A percentile compares a stretch with the other conserved stretches of the same genome.
phyloP scores from a whole-genome alignment of 2,113 vertebrate genomes.

The Paratilapia polleni region DNA sequence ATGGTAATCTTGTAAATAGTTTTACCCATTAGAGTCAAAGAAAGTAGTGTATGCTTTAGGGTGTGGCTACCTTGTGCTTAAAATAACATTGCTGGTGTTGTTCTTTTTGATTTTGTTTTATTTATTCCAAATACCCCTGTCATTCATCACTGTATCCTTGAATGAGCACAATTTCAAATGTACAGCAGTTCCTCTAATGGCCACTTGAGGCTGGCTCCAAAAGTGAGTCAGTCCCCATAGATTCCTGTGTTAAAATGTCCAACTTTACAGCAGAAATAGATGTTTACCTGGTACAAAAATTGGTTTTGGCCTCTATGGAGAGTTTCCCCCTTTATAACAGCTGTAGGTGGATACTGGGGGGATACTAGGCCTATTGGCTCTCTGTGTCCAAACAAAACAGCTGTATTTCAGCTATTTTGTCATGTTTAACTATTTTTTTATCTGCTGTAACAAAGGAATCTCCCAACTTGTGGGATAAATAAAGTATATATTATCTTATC shows the following conservation, averaged over 20 bases:
- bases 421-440: no score
- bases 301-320: not conserved
- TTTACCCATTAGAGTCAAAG: not conserved
- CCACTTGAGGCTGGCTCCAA: not conserved
- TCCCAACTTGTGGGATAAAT: no score
- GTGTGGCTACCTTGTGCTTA: not conserved
- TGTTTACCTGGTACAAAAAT: not conserved
- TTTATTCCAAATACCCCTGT: no score
- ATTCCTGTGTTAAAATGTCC: not conserved
- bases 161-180: not conserved
- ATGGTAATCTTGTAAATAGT: not conserved
- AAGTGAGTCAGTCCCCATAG: not conserved
- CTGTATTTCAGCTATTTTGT: no score
- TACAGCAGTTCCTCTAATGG: not conserved
- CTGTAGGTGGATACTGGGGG: not conserved
- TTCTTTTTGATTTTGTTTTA: no score
- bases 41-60: not conserved
- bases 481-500: no score
- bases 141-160: no score
- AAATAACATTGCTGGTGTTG: not conserved
- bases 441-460: no score
- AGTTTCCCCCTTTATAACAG: not conserved
- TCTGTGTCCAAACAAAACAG: no score
- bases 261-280: not conserved
- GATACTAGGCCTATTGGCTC: no score